A percentile compares a stretch with the other conserved stretches of the same genome.
These are phyloP conservation scores for Erythrolamprus reginae DNA, from an alignment of 2,113 vertebrate species.

Conservation along the genomic window DNA sequence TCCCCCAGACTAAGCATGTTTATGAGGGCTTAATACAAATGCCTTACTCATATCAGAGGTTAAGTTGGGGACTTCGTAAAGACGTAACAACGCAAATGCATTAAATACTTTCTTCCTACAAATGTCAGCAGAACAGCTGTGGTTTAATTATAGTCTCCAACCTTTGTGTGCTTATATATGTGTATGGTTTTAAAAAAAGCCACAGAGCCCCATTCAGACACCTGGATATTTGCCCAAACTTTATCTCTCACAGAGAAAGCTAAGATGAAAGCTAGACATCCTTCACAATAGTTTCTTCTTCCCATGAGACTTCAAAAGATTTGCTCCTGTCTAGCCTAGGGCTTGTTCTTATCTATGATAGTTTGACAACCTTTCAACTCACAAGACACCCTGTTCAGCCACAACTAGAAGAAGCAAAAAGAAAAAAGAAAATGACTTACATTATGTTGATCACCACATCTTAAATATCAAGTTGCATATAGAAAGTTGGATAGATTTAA, in stretches of 20 bases:
- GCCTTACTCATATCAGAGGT: conserved; percentile 26
- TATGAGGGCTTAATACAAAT: conserved; percentile 29
- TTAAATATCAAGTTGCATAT: neutral
- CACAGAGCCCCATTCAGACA: conserved; percentile 41
- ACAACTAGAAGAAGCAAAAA: conserved; percentile 24
- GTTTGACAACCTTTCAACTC: conserved; percentile 48
- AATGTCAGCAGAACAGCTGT: conserved; percentile 38
- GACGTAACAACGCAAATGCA: conserved; percentile 47
- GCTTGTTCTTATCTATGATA: conserved; percentile 49
- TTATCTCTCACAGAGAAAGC: conserved; percentile 36
- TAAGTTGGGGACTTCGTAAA: conserved; percentile 32
- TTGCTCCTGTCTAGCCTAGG: conserved; percentile 48
- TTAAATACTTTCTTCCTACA: conserved; percentile 40
- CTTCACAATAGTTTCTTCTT: conserved; percentile 39
- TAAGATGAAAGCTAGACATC: conserved; percentile 39
- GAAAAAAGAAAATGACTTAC: neutral
- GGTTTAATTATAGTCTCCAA: conserved; percentile 25
- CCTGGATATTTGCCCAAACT: conserved; percentile 53
- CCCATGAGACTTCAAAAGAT: conserved; percentile 47
- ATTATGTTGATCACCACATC: neutral
- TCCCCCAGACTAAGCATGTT: conserved; percentile 2
- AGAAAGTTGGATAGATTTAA: neutral
- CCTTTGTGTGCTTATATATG: neutral
- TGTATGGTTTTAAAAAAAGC: conserved; percentile 21
- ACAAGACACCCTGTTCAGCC: conserved; percentile 45